Conservation (phyloP, 2,888 invertebrate species). For the Luffia ferchaultella region DNA sequence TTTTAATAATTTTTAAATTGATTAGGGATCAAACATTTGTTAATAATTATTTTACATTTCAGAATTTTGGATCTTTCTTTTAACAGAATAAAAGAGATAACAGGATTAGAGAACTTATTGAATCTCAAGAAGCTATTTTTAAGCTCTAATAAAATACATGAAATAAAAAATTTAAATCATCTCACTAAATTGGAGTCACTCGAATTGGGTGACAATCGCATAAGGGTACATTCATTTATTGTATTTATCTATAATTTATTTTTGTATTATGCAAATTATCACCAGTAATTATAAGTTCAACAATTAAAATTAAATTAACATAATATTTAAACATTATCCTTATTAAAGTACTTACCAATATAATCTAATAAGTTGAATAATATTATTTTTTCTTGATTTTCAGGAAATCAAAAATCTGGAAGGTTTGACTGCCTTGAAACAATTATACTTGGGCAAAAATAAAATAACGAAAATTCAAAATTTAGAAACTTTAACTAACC, state of each 20-base stretch:
- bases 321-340: not conserved
- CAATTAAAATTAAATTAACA: not conserved
- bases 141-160: conserved; percentile 87
- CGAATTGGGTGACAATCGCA: conserved; percentile 95
- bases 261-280: not conserved
- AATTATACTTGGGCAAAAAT: conserved; percentile 92
- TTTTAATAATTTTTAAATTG: no score
- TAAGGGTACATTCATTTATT: conserved; percentile 70
- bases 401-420: conserved; percentile 89
- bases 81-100: conserved; percentile 89
- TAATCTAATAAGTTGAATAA: not conserved
- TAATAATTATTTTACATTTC: conserved; percentile 26
- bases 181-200: conserved; percentile 81
- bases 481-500: conserved; percentile 72
- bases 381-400: conserved; percentile 16
- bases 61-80: conserved; percentile 94
- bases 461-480: conserved; percentile 91
- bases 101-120: conserved; percentile 77
- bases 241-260: not conserved
- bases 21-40: no score
- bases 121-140: conserved; percentile 87
- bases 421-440: conserved; percentile 75
- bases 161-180: conserved; percentile 88
- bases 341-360: no score
- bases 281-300: not conserved